Evolutionary conservation across 2,888 invertebrate genomes (phyloP), one percentile per base, ranked within the genome.

Genomic region (Eurois occulta): DNA sequence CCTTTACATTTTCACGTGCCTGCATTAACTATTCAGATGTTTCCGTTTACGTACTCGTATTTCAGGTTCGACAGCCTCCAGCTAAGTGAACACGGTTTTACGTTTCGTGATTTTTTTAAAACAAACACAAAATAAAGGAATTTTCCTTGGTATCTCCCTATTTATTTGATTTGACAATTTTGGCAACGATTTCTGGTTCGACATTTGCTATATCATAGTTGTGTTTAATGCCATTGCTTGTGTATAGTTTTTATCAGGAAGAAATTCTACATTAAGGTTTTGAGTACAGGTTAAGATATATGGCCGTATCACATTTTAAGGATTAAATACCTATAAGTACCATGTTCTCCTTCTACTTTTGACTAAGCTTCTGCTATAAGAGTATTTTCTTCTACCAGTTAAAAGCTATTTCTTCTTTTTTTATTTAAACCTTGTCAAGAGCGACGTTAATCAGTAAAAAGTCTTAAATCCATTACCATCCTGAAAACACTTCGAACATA

Each of bases 11-110:
- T 83, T 78, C 55, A 68, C 52, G 67, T 69, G 60, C 3, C 13
- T 24, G 0, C 65, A 80, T 86, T 43, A 84, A 85, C 10, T 70
- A 86, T 86, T 86, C 80, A 86, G 48, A 18, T 62, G 67, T 35
- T 75, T 80, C 78, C 84, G 60, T 75, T 78, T 81, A 77, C 55
- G 77, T 68, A 64, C 46, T 58, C 73, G n/a, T 46, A 46, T 77
- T 81, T 72, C 38, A 52, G 72, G 75, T 71, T 86, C 67, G 35
- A 77, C 69, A 78, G 71, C 55, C 70, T 46, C n/a, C n/a, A 4
- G 28, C n/a, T 69, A 60, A 74, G 48, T 68, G 71, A 65, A 28
- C 55, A 46, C 16, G 48, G 24, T 58, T 64, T 74, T 2, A 8
- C 10, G 32, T 62, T 55, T 64, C 13, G 35, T 32, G 43, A 64